Percentiles rank a stretch among this genome's conserved stretches.
These are phyloP conservation scores for Ataeniobius toweri DNA, from an alignment of 2,797 vertebrate genomes.

Conservation along the genomic window DNA sequence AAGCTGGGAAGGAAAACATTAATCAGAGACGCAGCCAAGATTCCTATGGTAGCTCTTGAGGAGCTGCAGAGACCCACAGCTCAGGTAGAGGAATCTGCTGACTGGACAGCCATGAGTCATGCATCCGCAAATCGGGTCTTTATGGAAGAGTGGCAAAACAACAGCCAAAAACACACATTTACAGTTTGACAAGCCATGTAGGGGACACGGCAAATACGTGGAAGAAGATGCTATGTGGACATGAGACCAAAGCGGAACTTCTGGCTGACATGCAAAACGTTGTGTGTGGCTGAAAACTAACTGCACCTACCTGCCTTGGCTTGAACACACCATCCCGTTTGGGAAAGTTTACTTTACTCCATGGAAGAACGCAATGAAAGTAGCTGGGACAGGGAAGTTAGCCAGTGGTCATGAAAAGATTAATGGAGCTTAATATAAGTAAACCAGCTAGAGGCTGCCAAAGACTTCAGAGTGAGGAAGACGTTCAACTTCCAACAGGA, in stretches of 20 bases:
- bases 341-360: no score
- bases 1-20: neutral
- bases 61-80: neutral
- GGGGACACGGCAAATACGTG: neutral
- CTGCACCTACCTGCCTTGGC: neutral
- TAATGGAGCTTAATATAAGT: neutral
- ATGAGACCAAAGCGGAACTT: neutral
- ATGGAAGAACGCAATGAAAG: no score
- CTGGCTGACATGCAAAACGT: neutral
- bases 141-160: neutral
- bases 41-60: neutral
- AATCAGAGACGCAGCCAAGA: neutral
- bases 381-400: neutral
- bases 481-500: neutral
- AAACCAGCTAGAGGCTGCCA: neutral
- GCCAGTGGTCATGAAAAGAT: neutral
- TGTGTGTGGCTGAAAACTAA: neutral
- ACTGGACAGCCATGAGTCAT: neutral
- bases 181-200: neutral
- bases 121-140: neutral
- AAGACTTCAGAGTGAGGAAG: neutral
- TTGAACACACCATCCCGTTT: neutral
- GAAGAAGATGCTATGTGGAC: neutral
- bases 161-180: neutral
- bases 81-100: neutral